phyloP scores from a whole-genome alignment of 2,888 invertebrate species.

The Dryomyza anilis region DNA sequence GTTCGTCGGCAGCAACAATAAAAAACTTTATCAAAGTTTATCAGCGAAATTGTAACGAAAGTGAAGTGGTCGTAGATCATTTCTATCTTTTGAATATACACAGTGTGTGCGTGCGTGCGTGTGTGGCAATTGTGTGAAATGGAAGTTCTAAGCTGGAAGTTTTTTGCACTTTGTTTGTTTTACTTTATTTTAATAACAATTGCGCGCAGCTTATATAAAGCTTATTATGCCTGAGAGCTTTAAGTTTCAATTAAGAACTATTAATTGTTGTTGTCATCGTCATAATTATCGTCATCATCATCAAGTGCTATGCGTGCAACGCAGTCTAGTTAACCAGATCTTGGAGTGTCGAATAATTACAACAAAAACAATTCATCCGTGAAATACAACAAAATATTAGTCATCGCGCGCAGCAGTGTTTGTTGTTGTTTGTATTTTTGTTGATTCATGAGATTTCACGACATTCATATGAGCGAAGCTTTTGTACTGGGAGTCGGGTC shows the following conservation, averaged over 20 bases:
- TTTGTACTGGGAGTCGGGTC: too few relatives aligned
- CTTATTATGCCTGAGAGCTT: too few relatives aligned
- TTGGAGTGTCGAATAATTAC: not conserved
- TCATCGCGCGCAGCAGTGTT: not conserved
- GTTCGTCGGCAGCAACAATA: not conserved
- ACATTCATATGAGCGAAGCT: not conserved
- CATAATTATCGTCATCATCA: constrained; percentile 33
- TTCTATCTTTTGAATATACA: too few relatives aligned
- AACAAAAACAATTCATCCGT: not conserved
- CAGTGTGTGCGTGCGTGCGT: not conserved
- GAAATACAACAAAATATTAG: constrained; percentile 10
- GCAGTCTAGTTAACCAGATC: not conserved
- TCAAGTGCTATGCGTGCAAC: not conserved
- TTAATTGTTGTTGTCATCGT: too few relatives aligned
- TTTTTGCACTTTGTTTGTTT: constrained; percentile 39
- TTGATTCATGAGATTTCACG: constrained; percentile 10
- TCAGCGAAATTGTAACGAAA: too few relatives aligned
- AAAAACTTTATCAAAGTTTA: too few relatives aligned
- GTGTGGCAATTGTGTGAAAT: constrained; percentile 26
- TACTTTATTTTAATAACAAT: constrained; percentile 40
- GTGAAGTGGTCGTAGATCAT: too few relatives aligned
- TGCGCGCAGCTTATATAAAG: too few relatives aligned
- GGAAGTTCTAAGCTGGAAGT: constrained; percentile 41
- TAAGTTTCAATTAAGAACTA: too few relatives aligned
- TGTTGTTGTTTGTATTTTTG: not conserved